Percentiles rank a stretch among this genome's conserved stretches.
These are phyloP conservation scores for Scomber colias DNA, from an alignment of 2,113 vertebrate genomes.

Conservation along the genomic window DNA sequence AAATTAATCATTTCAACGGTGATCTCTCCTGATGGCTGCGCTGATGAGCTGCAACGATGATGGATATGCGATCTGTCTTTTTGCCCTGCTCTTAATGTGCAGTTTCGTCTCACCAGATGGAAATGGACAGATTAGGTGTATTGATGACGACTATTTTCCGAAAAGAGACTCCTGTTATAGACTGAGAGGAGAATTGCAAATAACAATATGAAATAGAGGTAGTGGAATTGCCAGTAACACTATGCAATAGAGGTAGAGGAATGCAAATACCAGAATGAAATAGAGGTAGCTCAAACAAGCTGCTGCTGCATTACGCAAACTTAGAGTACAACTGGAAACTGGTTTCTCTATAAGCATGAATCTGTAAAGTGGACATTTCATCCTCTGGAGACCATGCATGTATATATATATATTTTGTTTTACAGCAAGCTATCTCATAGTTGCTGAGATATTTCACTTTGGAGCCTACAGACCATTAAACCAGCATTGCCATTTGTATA, in stretches of 20 bases:
- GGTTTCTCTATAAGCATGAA: not conserved
- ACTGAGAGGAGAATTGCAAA: slow-evolving; percentile 26
- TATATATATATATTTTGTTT: too few species aligned
- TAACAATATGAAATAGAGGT: slow-evolving; percentile 11
- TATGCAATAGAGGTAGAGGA: not conserved
- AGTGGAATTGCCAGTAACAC: too few species aligned
- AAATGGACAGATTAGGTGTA: slow-evolving; percentile 18
- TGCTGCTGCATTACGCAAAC: not conserved
- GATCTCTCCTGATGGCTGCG: slow-evolving; percentile 19
- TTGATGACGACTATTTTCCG: slow-evolving; percentile 4
- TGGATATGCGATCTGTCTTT: slow-evolving; percentile 50
- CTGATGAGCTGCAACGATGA: slow-evolving; percentile 62
- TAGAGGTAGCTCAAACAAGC: slow-evolving; percentile 2
- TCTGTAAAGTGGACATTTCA: not conserved
- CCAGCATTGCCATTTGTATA: too few species aligned
- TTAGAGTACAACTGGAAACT: not conserved
- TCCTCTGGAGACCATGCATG: too few species aligned
- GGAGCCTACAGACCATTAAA: too few species aligned
- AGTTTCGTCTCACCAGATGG: slow-evolving; percentile 28
- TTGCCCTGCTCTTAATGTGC: slow-evolving; percentile 24
- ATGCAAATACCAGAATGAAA: too few species aligned
- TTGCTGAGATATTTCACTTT: too few species aligned
- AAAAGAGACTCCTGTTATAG: not conserved
- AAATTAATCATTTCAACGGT: slow-evolving; percentile 38
- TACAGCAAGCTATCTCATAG: too few species aligned